These are phyloP conservation scores for Corythaeola cristata DNA, from an alignment of 2,113 vertebrate species.

Conservation along the genomic window DNA sequence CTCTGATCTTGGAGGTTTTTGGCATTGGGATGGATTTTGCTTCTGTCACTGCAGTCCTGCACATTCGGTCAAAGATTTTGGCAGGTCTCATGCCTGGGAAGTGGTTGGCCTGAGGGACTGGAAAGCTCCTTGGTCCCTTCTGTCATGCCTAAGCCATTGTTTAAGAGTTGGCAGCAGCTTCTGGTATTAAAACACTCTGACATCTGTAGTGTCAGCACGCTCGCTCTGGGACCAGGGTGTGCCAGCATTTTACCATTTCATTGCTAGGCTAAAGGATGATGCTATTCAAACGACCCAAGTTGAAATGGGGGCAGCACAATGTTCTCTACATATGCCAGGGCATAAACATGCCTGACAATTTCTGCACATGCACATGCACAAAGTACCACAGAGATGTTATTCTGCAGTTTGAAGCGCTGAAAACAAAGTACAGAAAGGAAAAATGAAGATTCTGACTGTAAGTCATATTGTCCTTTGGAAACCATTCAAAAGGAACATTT, in stretches of 20 bases:
- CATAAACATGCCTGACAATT: not conserved
- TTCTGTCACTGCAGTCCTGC: not conserved
- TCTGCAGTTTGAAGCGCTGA: not conserved
- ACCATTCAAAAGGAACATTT: not conserved
- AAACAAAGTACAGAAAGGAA: not conserved
- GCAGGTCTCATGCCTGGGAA: not conserved
- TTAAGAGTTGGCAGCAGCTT: not conserved
- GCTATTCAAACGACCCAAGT: not conserved
- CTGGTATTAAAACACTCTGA: not conserved
- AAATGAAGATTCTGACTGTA: not conserved
- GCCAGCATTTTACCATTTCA: not conserved
- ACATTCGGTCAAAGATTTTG: rapidly evolving
- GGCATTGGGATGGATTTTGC: not conserved
- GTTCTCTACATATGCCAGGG: not conserved
- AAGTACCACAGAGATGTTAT: not conserved
- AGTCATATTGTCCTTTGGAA: not conserved
- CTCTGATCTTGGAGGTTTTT: not conserved
- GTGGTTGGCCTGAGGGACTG: not conserved
- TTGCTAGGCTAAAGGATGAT: not conserved
- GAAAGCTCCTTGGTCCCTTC: not conserved
- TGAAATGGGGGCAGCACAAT: not conserved
- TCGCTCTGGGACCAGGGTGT: not conserved
- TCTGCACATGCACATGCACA: not conserved
- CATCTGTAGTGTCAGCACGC: not conserved
- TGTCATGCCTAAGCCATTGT: constrained; percentile 20